phyloP scores from a whole-genome alignment of 2,113 vertebrate species.

The Xenopus laevis region DNA sequence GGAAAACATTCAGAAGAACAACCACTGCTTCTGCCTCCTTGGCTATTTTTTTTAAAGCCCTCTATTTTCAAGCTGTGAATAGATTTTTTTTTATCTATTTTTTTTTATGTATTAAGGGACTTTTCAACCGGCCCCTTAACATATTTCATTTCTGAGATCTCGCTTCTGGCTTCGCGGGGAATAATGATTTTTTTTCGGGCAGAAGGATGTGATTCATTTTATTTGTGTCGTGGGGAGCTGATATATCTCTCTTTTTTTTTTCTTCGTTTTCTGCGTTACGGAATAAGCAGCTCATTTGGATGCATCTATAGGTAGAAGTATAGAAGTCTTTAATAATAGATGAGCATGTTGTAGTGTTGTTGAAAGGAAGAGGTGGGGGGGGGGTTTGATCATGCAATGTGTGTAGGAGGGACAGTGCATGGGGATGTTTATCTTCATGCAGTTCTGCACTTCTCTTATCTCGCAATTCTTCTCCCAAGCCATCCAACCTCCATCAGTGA shows the following conservation, averaged over 20 bases:
- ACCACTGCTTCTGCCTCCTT: not conserved
- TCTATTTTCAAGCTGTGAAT: conserved; percentile 28
- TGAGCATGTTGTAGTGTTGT: no score
- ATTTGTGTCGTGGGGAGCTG: not conserved
- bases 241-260: not conserved
- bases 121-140: not conserved
- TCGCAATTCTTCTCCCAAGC: no score
- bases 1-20: conserved; percentile 8
- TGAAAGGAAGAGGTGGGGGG: no score
- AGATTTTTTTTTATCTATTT: not conserved
- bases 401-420: no score
- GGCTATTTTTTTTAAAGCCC: not conserved
- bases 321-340: no score
- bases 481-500: no score
- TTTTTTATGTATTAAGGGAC: conserved; percentile 13
- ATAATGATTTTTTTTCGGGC: conserved; percentile 10
- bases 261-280: not conserved
- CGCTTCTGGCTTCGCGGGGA: not conserved
- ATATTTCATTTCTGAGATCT: conserved; percentile 25
- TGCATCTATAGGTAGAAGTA: not conserved
- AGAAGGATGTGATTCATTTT: conserved; percentile 3
- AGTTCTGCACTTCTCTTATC: no score
- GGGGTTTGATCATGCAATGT: no score
- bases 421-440: no score
- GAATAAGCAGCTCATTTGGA: not conserved